These are phyloP conservation scores for Vidua macroura DNA, from an alignment of 2,113 vertebrate genomes.

Conservation along the genomic window DNA sequence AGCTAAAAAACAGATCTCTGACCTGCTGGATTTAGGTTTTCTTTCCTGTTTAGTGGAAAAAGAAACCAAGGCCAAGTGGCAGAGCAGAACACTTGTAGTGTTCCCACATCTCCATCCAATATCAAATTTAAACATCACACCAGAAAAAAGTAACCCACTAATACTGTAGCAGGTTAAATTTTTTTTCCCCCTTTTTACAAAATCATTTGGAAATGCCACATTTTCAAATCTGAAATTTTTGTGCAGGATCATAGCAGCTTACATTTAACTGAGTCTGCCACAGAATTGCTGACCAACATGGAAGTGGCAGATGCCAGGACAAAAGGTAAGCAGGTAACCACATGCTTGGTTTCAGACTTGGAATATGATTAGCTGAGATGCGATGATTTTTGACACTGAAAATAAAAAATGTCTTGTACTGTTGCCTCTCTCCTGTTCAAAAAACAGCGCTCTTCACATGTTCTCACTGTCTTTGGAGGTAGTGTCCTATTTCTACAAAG, in stretches of 20 bases:
- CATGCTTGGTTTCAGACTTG: not conserved
- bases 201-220: not conserved
- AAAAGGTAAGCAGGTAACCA: not conserved
- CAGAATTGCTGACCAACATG: not conserved
- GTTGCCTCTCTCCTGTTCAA: not conserved
- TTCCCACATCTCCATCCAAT: not conserved
- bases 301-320: not conserved
- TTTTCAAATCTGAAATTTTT: not conserved
- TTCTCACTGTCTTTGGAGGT: not conserved
- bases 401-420: not conserved
- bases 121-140: not conserved
- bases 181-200: not conserved
- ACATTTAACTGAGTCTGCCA: not conserved
- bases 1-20: not conserved
- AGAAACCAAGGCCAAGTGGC: accelerated
- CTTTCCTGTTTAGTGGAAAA: not conserved
- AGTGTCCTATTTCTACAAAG: not conserved
- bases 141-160: not conserved
- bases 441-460: not conserved
- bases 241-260: not conserved
- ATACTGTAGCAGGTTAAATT: not conserved
- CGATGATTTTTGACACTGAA: not conserved
- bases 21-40: not conserved
- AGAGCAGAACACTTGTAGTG: not conserved
- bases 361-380: not conserved